Evolutionary conservation across 53 echinoderm and acorn worm species (phyloP), one percentile per base, ranked within the genome.

Genomic region (Hippasteria phrygiana): DNA sequence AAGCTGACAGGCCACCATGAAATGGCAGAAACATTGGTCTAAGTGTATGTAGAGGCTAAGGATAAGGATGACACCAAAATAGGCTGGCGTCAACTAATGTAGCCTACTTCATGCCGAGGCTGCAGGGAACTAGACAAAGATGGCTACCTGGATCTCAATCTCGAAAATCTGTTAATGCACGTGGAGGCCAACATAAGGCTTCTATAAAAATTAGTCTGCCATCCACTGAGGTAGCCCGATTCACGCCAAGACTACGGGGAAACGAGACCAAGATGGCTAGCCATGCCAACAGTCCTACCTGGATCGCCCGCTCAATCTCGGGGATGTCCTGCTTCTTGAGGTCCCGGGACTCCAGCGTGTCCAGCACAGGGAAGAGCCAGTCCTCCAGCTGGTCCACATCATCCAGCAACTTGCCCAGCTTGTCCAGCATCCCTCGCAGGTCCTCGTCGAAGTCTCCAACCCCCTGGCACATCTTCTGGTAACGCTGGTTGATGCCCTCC

Each of bases 291-390:
- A n/a, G 20, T 63, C 32, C 40, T 77, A 94, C 99, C 94, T 90
- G 91, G 27, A 94, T 92, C 48, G 89, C 93, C 22, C 83, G 93
- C 76, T 95, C 99, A 36, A 99, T 93, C 36, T 99, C 96, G 0
- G 94, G 94, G 4, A 99, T 93, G 27, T 91, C 88, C 81, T 94
- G 94, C 82, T 99, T 99, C 91, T 99, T 95, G 53, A 99, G 91
- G 47, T 99, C 96, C 31, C 90, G 84, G 0, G 94, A 94, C 86
- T 99, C 99, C 90, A 99, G 73, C 5, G 94, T 92, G 71, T 99
- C 95, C 22, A 96, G 76, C 12, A 94, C 90, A 10, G 99, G 96
- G 92, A 99, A 95, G 35, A 99, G 78, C 99, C 99, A 99, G 55
- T 99, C 99, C 82, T 99, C 99, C 77, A 99, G 83, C 16, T 88